Percentiles rank a stretch among this genome's conserved stretches.
phyloP scores from a whole-genome alignment of 2,113 vertebrate genomes.

The Numida meleagris region DNA sequence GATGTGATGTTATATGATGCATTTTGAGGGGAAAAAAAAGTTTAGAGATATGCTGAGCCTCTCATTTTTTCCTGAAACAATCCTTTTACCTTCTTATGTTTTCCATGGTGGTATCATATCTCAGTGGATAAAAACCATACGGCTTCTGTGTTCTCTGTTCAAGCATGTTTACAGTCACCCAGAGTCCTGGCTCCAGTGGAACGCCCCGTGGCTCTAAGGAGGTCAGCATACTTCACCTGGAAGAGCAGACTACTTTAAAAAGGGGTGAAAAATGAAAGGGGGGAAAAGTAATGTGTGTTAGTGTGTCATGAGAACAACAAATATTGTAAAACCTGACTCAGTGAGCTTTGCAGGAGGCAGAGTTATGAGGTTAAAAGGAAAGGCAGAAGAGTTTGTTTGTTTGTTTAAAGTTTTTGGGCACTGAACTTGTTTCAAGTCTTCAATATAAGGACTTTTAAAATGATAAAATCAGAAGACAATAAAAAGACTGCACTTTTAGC shows the following conservation, averaged over 20 bases:
- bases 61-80: neutral
- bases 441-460: neutral
- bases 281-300: neutral
- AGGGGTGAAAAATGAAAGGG: neutral
- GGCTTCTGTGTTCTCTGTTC: neutral
- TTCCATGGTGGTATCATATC: neutral
- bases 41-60: neutral
- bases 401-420: neutral
- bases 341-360: neutral
- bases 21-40: neutral
- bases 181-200: neutral
- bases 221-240: neutral
- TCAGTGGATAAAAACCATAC: neutral
- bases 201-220: neutral
- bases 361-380: neutral
- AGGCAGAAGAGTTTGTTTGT: neutral
- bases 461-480: neutral
- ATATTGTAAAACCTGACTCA: neutral
- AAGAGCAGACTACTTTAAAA: neutral
- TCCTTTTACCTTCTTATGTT: neutral
- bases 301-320: neutral
- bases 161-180: constrained; percentile 9
- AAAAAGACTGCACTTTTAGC: neutral
- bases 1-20: constrained; percentile 1
- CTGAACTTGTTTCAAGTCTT: neutral